Evolutionary conservation across 1,140 invertebrate genomes (phyloP), one percentile per base, ranked within the genome.

Genomic region (Andricus grossulariae): DNA sequence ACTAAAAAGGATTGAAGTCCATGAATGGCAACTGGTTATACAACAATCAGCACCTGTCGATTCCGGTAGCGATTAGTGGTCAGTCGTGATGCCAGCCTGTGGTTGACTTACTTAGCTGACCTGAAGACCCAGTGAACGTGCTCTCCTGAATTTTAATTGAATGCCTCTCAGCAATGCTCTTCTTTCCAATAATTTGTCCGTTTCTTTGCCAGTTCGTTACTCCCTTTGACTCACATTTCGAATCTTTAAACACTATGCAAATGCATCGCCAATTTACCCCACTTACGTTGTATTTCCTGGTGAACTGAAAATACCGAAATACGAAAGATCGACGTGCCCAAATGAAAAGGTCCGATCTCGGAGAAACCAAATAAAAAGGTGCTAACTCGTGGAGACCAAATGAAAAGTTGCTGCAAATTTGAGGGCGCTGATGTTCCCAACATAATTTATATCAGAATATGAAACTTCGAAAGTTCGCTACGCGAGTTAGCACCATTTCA

Each of bases 101-200:
- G 74, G 80, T 83, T 88, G 87, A 84, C 88, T 91, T 89, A 90
- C 89, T 90, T 90, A 66, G 79, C 83, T 90, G 89, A 91, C 90
- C 89, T 82, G 86, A 83, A 91, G 89, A 91, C 90, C 90, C 85
- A 90, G 85, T 90, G 86, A 90, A 84, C 80, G 80, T 85, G 80
- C 76, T 84, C 76, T 75, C 76, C 50, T 86, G 86, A 88, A 88
- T 87, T 83, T 88, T 80, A 88, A 87, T 84, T 82, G 8, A 21
- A 66, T 66, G 25, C 60, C 25, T 66, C 60, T 39, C 25, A 66
- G 60, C 60, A 66, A 66, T 32, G 25, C 15, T 66, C 60, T 66
- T 66, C 60, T 66, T 66, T n/a, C 25, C 60, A 66, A 66, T 66
- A 66, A 66, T 66, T 66, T 66, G 16, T 32, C 60, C 60, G 39